Conservation (phyloP, 1,140 invertebrate species). For the Glossosoma conforme region DNA sequence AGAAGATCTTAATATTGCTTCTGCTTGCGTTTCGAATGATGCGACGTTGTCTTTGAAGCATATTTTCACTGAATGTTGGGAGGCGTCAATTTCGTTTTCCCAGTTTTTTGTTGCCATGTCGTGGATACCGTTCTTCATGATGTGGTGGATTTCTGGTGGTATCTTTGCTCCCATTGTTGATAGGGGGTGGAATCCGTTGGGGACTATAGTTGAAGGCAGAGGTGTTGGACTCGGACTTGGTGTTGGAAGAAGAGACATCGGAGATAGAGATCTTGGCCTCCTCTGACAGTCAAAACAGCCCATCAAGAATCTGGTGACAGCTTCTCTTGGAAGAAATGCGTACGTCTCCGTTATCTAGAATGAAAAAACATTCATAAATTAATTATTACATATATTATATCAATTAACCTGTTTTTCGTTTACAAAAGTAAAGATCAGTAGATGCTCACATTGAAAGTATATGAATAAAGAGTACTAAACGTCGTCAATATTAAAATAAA, state of each 20-base stretch:
- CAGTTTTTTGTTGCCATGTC: slow-evolving; percentile 46
- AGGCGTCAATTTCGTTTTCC: slow-evolving; percentile 49
- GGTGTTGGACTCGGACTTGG: slow-evolving; percentile 53
- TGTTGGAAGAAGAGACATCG: slow-evolving; percentile 48
- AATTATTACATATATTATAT: too few species aligned
- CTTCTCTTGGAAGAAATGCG: slow-evolving; percentile 90
- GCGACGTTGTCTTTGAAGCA: slow-evolving; percentile 14
- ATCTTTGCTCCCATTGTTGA: slow-evolving; percentile 31
- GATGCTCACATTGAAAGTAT: too few species aligned
- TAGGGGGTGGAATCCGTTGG: slow-evolving; percentile 35
- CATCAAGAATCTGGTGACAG: slow-evolving; percentile 89
- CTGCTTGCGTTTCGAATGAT: slow-evolving; percentile 16
- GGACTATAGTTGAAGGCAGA: slow-evolving; percentile 42
- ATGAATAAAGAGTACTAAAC: too few species aligned
- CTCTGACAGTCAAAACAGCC: slow-evolving; percentile 91
- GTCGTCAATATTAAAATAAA: too few species aligned
- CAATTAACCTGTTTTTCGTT: too few species aligned
- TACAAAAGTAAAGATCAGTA: too few species aligned
- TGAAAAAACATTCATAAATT: too few species aligned
- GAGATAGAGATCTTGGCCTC: slow-evolving; percentile 72
- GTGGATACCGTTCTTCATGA: slow-evolving; percentile 33
- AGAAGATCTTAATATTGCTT: slow-evolving; percentile 16
- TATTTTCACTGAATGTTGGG: slow-evolving; percentile 18
- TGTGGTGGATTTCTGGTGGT: slow-evolving; percentile 7
- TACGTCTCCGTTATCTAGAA: slow-evolving; percentile 92